phyloP scores from a whole-genome alignment of 1,140 invertebrate species.

The Pachyrhynchus sulphureomaculatus region DNA sequence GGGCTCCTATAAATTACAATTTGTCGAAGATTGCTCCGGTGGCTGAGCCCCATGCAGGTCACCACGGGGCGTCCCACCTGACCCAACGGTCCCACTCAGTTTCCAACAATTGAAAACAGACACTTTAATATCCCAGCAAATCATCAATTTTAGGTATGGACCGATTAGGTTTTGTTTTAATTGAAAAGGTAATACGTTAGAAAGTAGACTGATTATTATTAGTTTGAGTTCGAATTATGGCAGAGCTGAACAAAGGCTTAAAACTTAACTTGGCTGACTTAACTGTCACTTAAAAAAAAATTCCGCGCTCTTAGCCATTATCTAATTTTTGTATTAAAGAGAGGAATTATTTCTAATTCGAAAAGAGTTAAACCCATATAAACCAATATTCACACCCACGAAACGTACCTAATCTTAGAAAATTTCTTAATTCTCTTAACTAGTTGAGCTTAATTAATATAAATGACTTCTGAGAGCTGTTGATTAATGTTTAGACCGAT shows the following conservation, averaged over 20 bases:
- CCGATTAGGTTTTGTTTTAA: no score
- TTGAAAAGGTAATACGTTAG: no score
- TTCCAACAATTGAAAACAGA: constrained; percentile 22
- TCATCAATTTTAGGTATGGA: constrained; percentile 31
- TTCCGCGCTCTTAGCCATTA: no score
- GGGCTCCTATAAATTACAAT: constrained; percentile 43
- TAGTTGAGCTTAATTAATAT: constrained; percentile 33
- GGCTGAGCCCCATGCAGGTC: constrained; percentile 41
- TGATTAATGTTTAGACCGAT: constrained; percentile 37
- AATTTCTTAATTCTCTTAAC: neutral
- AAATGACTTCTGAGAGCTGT: constrained; percentile 25
- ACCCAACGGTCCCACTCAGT: constrained; percentile 14
- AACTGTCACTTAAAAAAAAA: no score
- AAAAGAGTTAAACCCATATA: neutral
- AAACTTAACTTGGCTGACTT: no score
- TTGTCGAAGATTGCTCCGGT: constrained; percentile 42
- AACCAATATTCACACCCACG: neutral
- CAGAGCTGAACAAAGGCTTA: no score
- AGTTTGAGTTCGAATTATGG: no score
- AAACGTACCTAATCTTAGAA: neutral
- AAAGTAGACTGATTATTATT: no score
- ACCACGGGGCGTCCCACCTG: constrained; percentile 36
- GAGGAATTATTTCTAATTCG: neutral
- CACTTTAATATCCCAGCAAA: constrained; percentile 37
- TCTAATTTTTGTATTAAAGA: neutral